Evolutionary conservation across 2,888 invertebrate genomes (phyloP), one percentile per base, ranked within the genome.

Genomic region (Eudasyphora cyanicolor): DNA sequence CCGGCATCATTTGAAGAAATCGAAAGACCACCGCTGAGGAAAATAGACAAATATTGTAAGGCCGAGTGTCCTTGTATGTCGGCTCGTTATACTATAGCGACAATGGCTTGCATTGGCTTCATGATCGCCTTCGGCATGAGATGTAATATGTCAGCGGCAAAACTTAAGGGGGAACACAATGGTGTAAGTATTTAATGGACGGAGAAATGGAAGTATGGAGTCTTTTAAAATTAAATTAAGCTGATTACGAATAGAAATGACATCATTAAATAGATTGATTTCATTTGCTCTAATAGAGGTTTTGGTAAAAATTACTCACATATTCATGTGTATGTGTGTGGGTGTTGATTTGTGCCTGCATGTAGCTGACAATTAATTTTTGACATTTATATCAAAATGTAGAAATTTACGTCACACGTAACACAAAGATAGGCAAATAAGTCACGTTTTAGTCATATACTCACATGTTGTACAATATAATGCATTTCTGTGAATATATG

Each of bases 81-180:
- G 74, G 97, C 97, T 89, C 95, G 98, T 86, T 97, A 96, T 92
- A 98, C 98, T 14, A 96, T 97, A 85, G 97, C 97, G 76, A 92
- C 97, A 84, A 94, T 98, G 90, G 97, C 97, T 19, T 97, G 97
- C 91, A 91, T 97, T 89, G 97, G 98, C 77, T 98, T 98, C 92
- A 95, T 98, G 92, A 98, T 98, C 90, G 97, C 97, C 92, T 98
- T 98, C 90, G 99, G 99, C 19, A 99, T 99, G 95, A 95, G 99
- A 79, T 99, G 98, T 92, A 99, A 99, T 93, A 97, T 99, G 97
- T 98, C 99, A 76, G 98, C 99, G 93, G 99, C 99, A 64, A 98
- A 98, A 92, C 94, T 98, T 79, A 95, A 96, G 91, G 94, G 96
- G 91, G 95, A 95, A 86, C 93, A 94, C 82, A 91, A 92, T 86